Conservation (phyloP, 2,113 vertebrate species). For the Varanus salvator region DNA sequence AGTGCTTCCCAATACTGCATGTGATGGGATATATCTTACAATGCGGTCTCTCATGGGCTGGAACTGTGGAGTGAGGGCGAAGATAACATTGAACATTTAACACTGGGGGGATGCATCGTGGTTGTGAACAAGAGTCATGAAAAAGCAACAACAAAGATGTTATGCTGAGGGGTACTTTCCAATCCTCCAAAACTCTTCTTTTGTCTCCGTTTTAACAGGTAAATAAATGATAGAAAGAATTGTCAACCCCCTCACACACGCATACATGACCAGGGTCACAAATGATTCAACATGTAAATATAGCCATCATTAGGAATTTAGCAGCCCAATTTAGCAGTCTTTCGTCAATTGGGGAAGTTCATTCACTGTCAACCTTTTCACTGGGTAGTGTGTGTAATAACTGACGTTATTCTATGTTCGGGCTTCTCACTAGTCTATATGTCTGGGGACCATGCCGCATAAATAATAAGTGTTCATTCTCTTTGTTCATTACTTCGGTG, state of each 20-base stretch:
- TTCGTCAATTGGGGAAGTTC: constrained; percentile 10
- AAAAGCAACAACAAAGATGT: neutral
- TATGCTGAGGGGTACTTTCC: too few relatives aligned
- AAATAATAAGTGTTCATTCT: constrained; percentile 33
- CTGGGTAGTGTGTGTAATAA: neutral
- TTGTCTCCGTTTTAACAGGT: neutral
- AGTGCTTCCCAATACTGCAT: neutral
- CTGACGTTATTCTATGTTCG: constrained; percentile 34
- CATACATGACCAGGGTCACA: neutral
- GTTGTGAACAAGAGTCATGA: neutral
- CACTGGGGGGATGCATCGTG: neutral
- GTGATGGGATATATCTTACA: neutral
- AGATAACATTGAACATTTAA: neutral
- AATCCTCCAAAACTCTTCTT: neutral
- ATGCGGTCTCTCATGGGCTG: neutral
- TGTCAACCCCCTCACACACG: neutral
- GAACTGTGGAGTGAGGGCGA: neutral
- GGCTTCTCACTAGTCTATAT: constrained; percentile 14
- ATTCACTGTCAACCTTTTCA: accelerated
- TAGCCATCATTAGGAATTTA: neutral
- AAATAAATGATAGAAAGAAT: neutral
- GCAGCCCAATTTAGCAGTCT: neutral
- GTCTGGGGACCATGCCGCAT: neutral
- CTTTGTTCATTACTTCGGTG: constrained; percentile 40
- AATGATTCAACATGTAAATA: neutral